phyloP scores from a whole-genome alignment of 2,113 vertebrate genomes.

The Psettodes erumei region DNA sequence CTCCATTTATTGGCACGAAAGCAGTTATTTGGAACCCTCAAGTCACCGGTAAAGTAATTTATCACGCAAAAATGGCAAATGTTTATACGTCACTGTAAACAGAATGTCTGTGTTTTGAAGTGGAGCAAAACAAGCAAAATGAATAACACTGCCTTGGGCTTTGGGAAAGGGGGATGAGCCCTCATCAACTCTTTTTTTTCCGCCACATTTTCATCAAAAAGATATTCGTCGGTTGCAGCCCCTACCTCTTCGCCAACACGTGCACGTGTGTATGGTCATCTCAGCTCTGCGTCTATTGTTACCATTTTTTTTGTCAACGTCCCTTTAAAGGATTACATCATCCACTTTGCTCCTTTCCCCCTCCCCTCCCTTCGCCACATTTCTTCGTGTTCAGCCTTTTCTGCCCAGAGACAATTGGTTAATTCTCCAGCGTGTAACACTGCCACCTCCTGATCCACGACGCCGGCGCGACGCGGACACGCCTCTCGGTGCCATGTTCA shows the following conservation, averaged over 20 bases:
- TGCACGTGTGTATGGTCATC: not conserved
- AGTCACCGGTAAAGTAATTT: not conserved
- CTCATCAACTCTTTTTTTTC: not conserved
- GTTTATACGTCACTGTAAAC: not conserved
- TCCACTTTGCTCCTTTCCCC: conserved; percentile 56
- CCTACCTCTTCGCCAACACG: not conserved
- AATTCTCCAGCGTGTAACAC: conserved; percentile 72
- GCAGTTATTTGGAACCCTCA: not conserved
- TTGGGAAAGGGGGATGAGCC: not conserved
- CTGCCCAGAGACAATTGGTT: conserved; percentile 83
- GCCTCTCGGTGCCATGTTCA: conserved; percentile 25
- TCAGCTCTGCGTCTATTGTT: conserved; percentile 30
- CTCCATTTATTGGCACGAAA: not conserved
- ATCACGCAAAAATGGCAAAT: not conserved
- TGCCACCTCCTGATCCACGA: conserved; percentile 69
- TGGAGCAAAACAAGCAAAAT: not conserved
- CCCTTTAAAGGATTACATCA: conserved; percentile 81
- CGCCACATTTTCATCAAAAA: not conserved
- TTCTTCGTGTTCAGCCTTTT: conserved; percentile 74
- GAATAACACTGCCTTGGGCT: not conserved
- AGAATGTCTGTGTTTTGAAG: not conserved
- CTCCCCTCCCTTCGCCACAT: conserved; percentile 47
- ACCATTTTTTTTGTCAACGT: conserved; percentile 45
- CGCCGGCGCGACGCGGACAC: not conserved
- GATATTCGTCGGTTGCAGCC: not conserved